These are phyloP conservation scores for Dromas ardeola DNA, from an alignment of 2,113 vertebrate species.

Conservation along the genomic window DNA sequence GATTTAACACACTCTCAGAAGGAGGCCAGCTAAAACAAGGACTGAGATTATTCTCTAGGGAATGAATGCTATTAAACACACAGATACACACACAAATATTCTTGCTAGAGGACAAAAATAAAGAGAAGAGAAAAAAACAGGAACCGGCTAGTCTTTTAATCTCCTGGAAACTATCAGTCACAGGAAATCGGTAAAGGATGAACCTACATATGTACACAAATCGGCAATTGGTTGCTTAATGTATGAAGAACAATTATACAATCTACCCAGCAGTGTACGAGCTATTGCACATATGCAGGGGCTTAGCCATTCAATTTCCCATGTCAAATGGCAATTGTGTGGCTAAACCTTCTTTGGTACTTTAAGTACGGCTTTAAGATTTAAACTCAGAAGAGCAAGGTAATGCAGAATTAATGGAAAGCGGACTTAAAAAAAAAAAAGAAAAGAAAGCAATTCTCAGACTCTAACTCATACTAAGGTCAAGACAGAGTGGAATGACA, in stretches of 20 bases:
- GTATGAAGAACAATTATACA: conserved; percentile 6
- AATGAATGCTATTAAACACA: conserved; percentile 67
- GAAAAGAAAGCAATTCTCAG: background rate
- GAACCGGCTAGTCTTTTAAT: conserved; percentile 40
- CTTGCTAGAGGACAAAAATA: conserved; percentile 58
- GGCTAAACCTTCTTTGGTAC: conserved; percentile 29
- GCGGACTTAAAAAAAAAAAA: background rate
- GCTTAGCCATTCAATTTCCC: conserved; percentile 7
- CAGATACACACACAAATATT: conserved; percentile 40
- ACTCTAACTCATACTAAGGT: background rate
- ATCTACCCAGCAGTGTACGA: background rate
- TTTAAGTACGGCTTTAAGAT: background rate
- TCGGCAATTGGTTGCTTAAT: background rate
- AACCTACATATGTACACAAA: conserved; percentile 28
- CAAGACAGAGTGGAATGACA: background rate
- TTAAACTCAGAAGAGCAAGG: background rate
- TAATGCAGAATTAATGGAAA: conserved; percentile 21
- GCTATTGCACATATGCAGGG: background rate
- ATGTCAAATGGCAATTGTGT: background rate
- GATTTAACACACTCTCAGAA: conserved; percentile 78
- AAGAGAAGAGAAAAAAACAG: conserved; percentile 45
- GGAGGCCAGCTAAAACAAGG: conserved; percentile 74
- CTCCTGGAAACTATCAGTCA: conserved; percentile 33
- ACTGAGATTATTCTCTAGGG: conserved; percentile 75
- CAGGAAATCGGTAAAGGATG: conserved; percentile 33